These are phyloP conservation scores for Notocelia uddmanniana DNA, from an alignment of 2,888 invertebrate species.

Conservation along the genomic window DNA sequence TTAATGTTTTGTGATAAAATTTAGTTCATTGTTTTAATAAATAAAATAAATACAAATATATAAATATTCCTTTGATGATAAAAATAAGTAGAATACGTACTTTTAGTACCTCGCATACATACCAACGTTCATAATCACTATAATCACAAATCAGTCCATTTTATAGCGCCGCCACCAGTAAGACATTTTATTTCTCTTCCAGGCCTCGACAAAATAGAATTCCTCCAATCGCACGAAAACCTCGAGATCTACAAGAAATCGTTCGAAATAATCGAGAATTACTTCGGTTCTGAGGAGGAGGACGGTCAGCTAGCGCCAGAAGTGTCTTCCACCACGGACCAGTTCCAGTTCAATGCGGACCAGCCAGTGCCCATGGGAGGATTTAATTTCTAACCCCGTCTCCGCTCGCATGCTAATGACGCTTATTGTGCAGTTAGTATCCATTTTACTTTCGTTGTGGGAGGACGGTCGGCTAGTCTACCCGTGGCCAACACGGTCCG, in stretches of 20 bases:
- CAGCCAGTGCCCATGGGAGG: constrained; percentile 91
- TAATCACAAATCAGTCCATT: neutral
- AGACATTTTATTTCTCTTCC: constrained; percentile 54
- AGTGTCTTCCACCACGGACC: constrained; percentile 90
- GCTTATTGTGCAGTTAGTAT: constrained; percentile 61
- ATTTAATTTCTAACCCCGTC: constrained; percentile 90
- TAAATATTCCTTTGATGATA: too few species aligned
- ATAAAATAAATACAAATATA: too few species aligned
- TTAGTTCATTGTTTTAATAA: too few species aligned
- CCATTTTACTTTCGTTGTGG: neutral
- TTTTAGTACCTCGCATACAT: too few species aligned
- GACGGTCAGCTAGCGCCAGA: constrained; percentile 92
- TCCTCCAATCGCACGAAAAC: constrained; percentile 98
- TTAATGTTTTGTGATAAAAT: too few species aligned
- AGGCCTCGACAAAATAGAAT: constrained; percentile 99
- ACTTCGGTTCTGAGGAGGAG: constrained; percentile 97
- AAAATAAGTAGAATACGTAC: too few species aligned
- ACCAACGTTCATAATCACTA: too few species aligned
- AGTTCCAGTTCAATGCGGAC: constrained; percentile 90
- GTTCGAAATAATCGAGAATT: constrained; percentile 98
- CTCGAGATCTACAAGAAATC: constrained; percentile 98
- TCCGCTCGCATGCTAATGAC: constrained; percentile 52
- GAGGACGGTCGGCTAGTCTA: neutral
- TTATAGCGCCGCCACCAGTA: neutral
- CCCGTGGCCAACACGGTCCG: neutral